Evolutionary conservation across 2,888 invertebrate species (phyloP), one percentile per base, ranked within the genome.

Genomic region (Xestia sexstrigata): DNA sequence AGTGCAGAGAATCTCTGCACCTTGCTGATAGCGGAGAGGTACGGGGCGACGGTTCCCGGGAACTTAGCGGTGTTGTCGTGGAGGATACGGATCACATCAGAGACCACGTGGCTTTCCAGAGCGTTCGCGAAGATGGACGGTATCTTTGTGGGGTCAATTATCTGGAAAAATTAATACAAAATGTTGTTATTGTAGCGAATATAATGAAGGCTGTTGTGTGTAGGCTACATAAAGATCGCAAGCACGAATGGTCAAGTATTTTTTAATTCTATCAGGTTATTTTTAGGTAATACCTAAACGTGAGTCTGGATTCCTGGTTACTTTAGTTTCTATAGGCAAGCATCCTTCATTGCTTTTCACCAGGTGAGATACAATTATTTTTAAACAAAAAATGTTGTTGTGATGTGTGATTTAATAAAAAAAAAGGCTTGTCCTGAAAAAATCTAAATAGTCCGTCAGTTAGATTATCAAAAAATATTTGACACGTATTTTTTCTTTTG

Each of bases 1-100:
- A 98, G 93, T 0, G 98, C 97, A 5, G 97, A 96, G 91, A 98
- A 98, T 69, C 98, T 94, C 86, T 97, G 97, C n/a, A 98, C 97
- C 67, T 94, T 88, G 49, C 97, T 94, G 8, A 98, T 90, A 17
- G 95, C 96, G 68, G 92, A 87, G 15, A 98, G 93, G 90, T 97
- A 97, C 0, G 94, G 92, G 60, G 95, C 93, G 26, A 97, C 91
- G 72, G 94, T 94, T 2, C 94, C 91, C 2, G 93, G 88, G 79
- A 94, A 95, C 62, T 96, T 92, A 2, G 75, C 84, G 86, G 97
- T 97, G 87, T 97, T 91, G 23, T 93, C 92, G 60, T 94, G 94
- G 0, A 96, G 81, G 0, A 97, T 91, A 4, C 92, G 92, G 39
- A 98, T 87, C 74, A 98, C 97, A 62, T 97, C 97, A 9, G 97